phyloP scores from a whole-genome alignment of 2,797 vertebrate genomes.

The Amblyraja radiata region DNA sequence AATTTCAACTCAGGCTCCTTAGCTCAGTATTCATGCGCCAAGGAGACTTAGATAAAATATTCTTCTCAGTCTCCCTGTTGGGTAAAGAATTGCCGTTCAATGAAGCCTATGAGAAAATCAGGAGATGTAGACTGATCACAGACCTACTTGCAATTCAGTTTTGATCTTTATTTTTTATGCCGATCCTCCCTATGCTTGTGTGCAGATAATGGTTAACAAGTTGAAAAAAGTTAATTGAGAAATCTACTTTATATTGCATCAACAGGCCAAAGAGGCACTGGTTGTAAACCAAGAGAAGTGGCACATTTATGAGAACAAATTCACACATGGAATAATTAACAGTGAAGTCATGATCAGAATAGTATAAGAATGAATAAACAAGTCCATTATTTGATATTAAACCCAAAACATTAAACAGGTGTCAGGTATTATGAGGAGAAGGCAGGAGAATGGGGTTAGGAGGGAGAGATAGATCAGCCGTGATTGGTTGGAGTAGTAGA shows the following conservation, averaged over 20 bases:
- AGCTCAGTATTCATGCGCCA: neutral
- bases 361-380: neutral
- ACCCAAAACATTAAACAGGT: too few relatives aligned
- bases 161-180: neutral
- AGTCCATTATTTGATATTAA: too few relatives aligned
- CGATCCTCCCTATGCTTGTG: slow-evolving; percentile 35
- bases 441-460: too few relatives aligned
- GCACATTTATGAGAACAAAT: neutral
- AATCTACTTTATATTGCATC: neutral
- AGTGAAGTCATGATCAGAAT: neutral
- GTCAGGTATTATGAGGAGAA: too few relatives aligned
- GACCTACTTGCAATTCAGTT: neutral
- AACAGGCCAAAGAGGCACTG: neutral
- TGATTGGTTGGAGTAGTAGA: too few relatives aligned
- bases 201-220: slow-evolving; percentile 42
- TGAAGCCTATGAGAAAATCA: neutral
- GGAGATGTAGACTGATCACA: neutral
- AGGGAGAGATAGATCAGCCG: too few relatives aligned
- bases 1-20: neutral
- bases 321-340: neutral
- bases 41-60: neutral
- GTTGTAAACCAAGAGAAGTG: neutral
- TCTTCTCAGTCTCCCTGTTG: neutral
- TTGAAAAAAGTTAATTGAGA: slow-evolving; percentile 37
- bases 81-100: neutral